Percentiles rank a stretch among this genome's conserved stretches.
Evolutionary conservation across 2,888 invertebrate species (phyloP).

Genomic region (Drosophila borealis): DNA sequence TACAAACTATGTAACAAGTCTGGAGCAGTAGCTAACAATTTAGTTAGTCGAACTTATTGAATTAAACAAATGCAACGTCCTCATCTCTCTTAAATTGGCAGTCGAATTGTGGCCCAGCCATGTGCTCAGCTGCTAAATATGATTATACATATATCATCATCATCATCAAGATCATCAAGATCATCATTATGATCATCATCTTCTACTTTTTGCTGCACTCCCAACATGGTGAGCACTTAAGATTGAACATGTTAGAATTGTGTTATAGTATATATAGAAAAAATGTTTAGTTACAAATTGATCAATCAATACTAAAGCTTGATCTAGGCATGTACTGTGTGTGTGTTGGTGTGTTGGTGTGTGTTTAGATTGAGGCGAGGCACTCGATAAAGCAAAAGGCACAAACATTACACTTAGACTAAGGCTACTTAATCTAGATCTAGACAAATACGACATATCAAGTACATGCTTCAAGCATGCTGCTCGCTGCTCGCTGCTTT

Average conservation of each 20-base stretch:
- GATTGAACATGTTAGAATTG: slow-evolving; percentile 12
- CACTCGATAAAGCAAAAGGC: slow-evolving; percentile 74
- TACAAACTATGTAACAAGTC: slow-evolving; percentile 77
- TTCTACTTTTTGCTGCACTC: slow-evolving; percentile 1
- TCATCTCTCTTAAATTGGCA: slow-evolving; percentile 66
- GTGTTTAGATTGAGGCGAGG: slow-evolving; percentile 53
- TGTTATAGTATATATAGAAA: slow-evolving; percentile 4
- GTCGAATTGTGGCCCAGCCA: slow-evolving; percentile 78
- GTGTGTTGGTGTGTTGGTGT: slow-evolving; percentile 29
- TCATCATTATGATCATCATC: slow-evolving; percentile 11
- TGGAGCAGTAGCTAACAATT: slow-evolving; percentile 57
- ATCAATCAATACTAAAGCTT: slow-evolving; percentile 38
- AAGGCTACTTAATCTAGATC: slow-evolving; percentile 62
- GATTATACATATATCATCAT: slow-evolving; percentile 28
- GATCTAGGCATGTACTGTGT: slow-evolving; percentile 24
- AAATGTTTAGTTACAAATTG: slow-evolving; percentile 27
- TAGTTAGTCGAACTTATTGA: slow-evolving; percentile 61
- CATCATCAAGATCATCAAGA: slow-evolving; percentile 10
- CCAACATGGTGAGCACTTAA: slow-evolving; percentile 31
- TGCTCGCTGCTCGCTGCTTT: slow-evolving; percentile 12
- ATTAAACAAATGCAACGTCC: slow-evolving; percentile 72
- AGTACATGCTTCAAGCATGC: slow-evolving; percentile 65
- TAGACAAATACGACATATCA: slow-evolving; percentile 61
- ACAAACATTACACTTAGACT: slow-evolving; percentile 72
- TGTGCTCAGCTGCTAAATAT: slow-evolving; percentile 71